Evolutionary conservation across 2,113 vertebrate species (phyloP), one percentile per base, ranked within the genome.

Genomic region (Baryphthengus martii): DNA sequence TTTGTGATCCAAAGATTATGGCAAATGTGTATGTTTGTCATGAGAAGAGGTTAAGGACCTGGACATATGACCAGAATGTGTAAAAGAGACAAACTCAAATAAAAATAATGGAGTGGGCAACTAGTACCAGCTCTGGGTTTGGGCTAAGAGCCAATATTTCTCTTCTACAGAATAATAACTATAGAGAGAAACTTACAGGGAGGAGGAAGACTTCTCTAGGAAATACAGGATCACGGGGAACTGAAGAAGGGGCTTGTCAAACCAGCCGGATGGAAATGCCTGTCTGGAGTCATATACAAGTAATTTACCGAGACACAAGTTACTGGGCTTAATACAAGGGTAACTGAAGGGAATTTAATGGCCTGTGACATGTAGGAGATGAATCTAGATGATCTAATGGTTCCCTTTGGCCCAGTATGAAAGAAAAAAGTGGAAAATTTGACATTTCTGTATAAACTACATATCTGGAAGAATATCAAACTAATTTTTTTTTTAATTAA

Each of bases 351-450:
- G 81, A 83, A 88, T 55, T 80, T 90, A 93, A 89, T 93, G 80
- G 52, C 33, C 67, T 93, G 67, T 96, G 76, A 93, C 70, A 84
- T 58, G 53, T 9, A 92, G 44, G 63, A 85, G 62, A 88, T 74
- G 26, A 94, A 90, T 77, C 31, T 86, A 66, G 68, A 74, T 89
- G 83, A 95, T 89, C 72, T 92, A 95, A 90, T 81, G 14, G 37
- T 89, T 47, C 26, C 55, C 45, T 85, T 58, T 92, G 73, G 72
- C 20, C 29, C 25, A 67, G 59, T 81, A 16, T 39, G 50, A 81
- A 84, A 71, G 49, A 73, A 96, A 92, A 77, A 94, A 66, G 25
- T 44, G 62, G 66, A 84, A 92, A 90, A 89, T 67, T 39, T 86
- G 67, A 81, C 58, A 73, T 93, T 94, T 83, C 58, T 88, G 6